These are phyloP conservation scores for Xenopus laevis DNA, from an alignment of 2,113 vertebrate genomes.

Conservation along the genomic window DNA sequence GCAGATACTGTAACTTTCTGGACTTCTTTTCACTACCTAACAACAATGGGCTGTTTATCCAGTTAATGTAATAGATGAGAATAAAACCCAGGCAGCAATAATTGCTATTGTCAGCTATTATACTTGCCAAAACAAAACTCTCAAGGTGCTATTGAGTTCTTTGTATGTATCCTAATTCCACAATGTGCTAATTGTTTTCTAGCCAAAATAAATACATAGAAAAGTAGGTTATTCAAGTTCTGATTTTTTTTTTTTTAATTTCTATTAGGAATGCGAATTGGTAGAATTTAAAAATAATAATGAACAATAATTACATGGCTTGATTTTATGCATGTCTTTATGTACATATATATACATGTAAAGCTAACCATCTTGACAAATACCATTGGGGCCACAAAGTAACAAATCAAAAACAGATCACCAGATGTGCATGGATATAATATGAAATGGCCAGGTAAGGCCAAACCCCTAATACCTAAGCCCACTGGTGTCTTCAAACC, in stretches of 20 bases:
- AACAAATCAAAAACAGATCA: no score
- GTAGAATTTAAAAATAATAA: no score
- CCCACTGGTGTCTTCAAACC: no score
- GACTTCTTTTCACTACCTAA: not conserved
- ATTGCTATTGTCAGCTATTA: constrained; percentile 10
- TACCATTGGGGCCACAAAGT: no score
- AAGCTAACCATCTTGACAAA: no score
- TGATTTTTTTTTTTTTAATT: not conserved
- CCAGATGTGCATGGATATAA: no score
- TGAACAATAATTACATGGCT: no score
- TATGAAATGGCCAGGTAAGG: no score
- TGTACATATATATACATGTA: no score
- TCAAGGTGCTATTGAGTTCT: not conserved
- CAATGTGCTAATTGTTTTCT: constrained; percentile 1
- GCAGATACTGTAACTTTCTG: not conserved
- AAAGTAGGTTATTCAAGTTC: not conserved
- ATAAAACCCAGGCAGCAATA: constrained; percentile 2
- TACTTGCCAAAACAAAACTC: not conserved
- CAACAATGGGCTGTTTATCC: constrained; percentile 1
- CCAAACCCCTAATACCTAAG: no score
- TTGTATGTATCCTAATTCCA: constrained; percentile 5
- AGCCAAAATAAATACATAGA: constrained; percentile 5
- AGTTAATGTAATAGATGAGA: constrained; percentile 2
- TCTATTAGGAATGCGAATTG: no score
- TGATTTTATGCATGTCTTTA: no score